Percentiles rank a stretch among this genome's conserved stretches.
Conservation (phyloP, 2,888 invertebrate species). For the Synanthedon tipuliformis region DNA sequence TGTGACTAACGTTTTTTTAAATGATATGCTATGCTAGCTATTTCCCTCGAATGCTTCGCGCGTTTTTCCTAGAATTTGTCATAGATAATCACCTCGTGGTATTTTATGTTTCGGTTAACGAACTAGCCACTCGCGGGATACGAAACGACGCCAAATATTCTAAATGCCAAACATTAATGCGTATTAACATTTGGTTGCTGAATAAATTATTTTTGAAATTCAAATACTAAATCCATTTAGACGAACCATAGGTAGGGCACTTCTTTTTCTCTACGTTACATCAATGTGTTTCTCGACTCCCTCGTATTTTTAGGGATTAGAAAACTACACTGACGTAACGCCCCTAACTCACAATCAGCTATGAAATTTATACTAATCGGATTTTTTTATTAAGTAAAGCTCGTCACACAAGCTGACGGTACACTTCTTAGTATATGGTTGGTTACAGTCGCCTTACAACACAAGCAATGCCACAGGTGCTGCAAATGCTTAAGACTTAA, state of each 20-base stretch:
- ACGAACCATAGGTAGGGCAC: neutral
- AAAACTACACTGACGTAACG: no score
- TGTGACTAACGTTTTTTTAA: neutral
- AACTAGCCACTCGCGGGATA: conserved; percentile 3
- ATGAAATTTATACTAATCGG: no score
- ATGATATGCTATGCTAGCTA: neutral
- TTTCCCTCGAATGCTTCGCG: neutral
- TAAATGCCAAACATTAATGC: conserved; percentile 4
- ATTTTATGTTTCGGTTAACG: conserved; percentile 6
- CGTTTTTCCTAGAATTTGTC: conserved; percentile 2
- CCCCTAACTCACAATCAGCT: no score
- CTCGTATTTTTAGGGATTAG: neutral
- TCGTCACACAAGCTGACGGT: no score
- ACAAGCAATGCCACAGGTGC: no score
- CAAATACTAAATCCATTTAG: neutral
- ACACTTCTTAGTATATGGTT: no score
- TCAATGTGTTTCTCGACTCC: no score
- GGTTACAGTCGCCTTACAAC: no score
- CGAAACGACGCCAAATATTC: conserved; percentile 11
- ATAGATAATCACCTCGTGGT: conserved; percentile 6
- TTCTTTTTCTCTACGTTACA: no score
- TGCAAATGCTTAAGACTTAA: no score
- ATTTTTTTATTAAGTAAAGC: no score
- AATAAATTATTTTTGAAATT: no score
- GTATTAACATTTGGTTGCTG: neutral